Evolutionary conservation across 2,888 invertebrate species (phyloP).

Genomic region (Sphaerophoria rueppellii): DNA sequence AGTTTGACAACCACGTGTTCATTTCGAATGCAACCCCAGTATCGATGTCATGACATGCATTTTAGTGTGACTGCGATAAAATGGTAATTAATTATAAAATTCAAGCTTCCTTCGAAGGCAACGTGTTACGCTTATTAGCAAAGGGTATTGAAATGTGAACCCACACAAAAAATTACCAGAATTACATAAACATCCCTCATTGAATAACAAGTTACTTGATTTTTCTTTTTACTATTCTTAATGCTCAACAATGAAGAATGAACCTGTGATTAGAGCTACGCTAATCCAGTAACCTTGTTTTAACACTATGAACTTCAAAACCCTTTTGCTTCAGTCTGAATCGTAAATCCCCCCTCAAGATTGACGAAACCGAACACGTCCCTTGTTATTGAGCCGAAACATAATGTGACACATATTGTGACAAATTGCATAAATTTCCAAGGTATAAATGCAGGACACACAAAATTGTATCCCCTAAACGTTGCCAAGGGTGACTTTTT

Average conservation of each 20-base stretch:
- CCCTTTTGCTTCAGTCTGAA: conserved; percentile 32
- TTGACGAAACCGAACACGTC: conserved; percentile 31
- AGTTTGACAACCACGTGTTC: conserved; percentile 69
- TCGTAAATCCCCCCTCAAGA: conserved; percentile 39
- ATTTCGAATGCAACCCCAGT: conserved; percentile 47
- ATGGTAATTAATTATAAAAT: conserved; percentile 73
- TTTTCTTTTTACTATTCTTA: conserved; percentile 10
- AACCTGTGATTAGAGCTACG: conserved; percentile 72
- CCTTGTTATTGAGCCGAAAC: conserved; percentile 73
- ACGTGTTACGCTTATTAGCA: conserved; percentile 22
- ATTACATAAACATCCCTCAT: conserved; percentile 47
- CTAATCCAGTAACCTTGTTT: conserved; percentile 39
- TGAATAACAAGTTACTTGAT: conserved; percentile 63
- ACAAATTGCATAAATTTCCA: conserved; percentile 80
- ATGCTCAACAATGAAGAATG: conserved; percentile 38
- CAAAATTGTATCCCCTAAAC: conserved; percentile 39
- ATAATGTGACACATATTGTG: conserved; percentile 83
- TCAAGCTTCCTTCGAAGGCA: conserved; percentile 35
- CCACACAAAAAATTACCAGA: conserved; percentile 51
- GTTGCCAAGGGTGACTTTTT: conserved; percentile 43
- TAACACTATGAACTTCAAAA: conserved; percentile 1
- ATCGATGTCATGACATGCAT: conserved; percentile 73
- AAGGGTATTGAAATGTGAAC: conserved; percentile 48
- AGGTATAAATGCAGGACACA: conserved; percentile 38
- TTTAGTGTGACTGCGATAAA: conserved; percentile 74